Percentiles rank a stretch among this genome's conserved stretches.
Conservation (phyloP, 2,888 invertebrate genomes). For the Drosophila trichaetosa region DNA sequence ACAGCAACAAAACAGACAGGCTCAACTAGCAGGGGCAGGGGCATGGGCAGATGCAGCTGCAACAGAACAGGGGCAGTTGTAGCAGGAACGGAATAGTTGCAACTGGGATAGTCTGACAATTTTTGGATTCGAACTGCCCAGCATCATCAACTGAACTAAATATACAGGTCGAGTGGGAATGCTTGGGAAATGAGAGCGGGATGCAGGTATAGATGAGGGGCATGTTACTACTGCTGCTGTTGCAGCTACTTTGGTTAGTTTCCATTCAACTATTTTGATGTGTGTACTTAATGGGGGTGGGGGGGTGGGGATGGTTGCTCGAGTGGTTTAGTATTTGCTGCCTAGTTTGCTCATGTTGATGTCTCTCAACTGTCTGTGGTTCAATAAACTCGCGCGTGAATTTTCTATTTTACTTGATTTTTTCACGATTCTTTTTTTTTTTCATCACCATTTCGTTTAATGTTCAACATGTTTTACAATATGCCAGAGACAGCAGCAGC, state of each 20-base stretch:
- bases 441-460: constrained; percentile 54
- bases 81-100: background rate
- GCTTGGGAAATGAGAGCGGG: background rate
- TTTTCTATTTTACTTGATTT: constrained; percentile 67
- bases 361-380: constrained; percentile 40
- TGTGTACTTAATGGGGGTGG: constrained; percentile 51
- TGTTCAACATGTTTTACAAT: constrained; percentile 66
- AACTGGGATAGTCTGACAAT: background rate
- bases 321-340: constrained; percentile 37
- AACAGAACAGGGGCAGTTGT: background rate
- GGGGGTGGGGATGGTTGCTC: background rate
- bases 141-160: constrained; percentile 35
- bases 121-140: background rate
- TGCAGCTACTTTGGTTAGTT: constrained; percentile 75
- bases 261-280: constrained; percentile 78
- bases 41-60: background rate
- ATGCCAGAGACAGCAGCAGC: constrained; percentile 50
- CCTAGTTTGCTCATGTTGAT: constrained; percentile 18
- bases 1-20: constrained; percentile 46
- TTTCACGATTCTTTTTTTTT: constrained; percentile 26
- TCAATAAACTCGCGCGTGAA: constrained; percentile 78
- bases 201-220: background rate
- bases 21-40: constrained; percentile 4
- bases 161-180: constrained; percentile 1
- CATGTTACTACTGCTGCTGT: background rate